A percentile compares a stretch with the other conserved stretches of the same genome.
Evolutionary conservation across 92 coral and sea anemone species (phyloP).

Genomic region (Anthopleura xanthogrammica): DNA sequence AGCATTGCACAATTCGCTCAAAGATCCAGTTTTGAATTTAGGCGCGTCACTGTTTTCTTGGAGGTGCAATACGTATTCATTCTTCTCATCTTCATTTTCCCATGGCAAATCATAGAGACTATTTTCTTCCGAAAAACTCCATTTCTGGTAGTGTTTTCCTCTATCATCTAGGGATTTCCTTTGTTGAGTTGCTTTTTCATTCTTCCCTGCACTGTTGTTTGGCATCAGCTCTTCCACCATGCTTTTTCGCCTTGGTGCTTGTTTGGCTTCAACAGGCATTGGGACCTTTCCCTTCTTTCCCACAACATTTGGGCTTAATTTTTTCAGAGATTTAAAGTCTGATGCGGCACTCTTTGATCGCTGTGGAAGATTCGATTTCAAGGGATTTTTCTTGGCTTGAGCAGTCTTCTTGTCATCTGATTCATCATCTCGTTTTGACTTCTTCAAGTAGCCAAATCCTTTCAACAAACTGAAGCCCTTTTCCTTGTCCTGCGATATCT

Average conservation of each 20-base stretch:
- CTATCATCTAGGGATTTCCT: neutral
- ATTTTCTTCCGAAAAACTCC: neutral
- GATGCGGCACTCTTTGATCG: neutral
- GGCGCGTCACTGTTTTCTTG: neutral
- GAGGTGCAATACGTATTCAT: neutral
- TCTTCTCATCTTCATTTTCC: neutral
- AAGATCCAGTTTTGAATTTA: too few relatives aligned
- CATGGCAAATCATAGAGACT: neutral
- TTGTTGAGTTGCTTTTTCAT: too few relatives aligned
- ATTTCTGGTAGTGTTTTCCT: neutral
- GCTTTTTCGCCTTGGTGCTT: neutral
- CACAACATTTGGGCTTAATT: neutral
- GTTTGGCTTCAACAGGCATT: neutral
- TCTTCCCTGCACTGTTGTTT: too few relatives aligned
- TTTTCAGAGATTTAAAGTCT: neutral
- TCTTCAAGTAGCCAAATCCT: neutral
- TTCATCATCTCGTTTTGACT: neutral
- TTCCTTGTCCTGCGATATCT: neutral
- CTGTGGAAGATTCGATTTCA: neutral
- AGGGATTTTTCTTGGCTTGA: neutral
- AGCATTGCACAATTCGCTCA: too few relatives aligned
- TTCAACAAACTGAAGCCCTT: neutral
- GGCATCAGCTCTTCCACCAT: neutral
- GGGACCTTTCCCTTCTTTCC: neutral
- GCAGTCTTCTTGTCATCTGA: neutral